These are phyloP conservation scores for Chloropsis hardwickii DNA, from an alignment of 2,113 vertebrate genomes.

Conservation along the genomic window DNA sequence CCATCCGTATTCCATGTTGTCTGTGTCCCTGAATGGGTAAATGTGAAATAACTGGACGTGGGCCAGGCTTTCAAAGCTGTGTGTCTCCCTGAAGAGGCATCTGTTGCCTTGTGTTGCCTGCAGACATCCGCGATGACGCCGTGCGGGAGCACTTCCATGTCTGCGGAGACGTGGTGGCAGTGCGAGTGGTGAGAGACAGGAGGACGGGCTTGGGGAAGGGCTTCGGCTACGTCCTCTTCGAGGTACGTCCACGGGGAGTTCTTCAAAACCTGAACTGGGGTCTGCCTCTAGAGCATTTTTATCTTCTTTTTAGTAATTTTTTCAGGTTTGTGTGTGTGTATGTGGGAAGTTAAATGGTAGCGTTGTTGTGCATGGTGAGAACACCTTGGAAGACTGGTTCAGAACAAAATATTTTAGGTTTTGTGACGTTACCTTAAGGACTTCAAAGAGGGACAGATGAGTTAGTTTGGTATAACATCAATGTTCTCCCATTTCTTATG, in stretches of 20 bases:
- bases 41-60: background rate
- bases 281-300: background rate
- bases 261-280: background rate
- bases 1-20: accelerated
- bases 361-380: background rate
- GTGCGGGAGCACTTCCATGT: slow-evolving; percentile 82
- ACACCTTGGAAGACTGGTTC: background rate
- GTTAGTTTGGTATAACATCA: accelerated
- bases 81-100: background rate
- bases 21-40: background rate
- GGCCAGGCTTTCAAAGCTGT: background rate
- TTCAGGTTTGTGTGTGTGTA: background rate
- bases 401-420: background rate
- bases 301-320: background rate
- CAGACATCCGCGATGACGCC: slow-evolving; percentile 78
- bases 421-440: background rate
- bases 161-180: slow-evolving; percentile 80
- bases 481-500: accelerated
- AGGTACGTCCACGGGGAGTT: slow-evolving; percentile 62
- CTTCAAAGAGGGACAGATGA: background rate
- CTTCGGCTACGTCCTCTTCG: slow-evolving; percentile 92
- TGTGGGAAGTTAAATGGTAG: background rate
- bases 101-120: background rate
- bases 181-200: slow-evolving; percentile 86
- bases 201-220: slow-evolving; percentile 86